Evolutionary conservation across 1,140 invertebrate species (phyloP), one percentile per base, ranked within the genome.

Genomic region (Cephus cinctus): DNA sequence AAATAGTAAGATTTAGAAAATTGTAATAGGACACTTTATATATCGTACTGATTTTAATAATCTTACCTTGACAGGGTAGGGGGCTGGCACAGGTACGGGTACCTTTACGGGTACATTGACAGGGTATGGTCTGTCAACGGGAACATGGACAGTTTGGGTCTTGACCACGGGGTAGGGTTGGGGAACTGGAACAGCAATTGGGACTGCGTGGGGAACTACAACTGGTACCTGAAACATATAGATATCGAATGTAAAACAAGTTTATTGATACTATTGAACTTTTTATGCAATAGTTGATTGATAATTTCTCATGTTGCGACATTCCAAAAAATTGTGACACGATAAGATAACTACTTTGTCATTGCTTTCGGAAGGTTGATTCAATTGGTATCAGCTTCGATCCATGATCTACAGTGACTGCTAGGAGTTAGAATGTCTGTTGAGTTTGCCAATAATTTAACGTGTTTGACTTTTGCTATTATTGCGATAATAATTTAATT

Each of bases 51-150:
- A 9, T 8, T 5, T 6, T 12, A 35, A 12, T 35, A 14, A 11
- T 15, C 50, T 58, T 48, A 74, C 73, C 63, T 74, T 69, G 42
- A 76, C 72, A 35, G 73, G 73, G 61, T 73, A 75, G 18, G 73
- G 73, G 4, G 61, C 61, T 25, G 73, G 72, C 0, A 68, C 62
- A 22, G 61, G 61, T 5, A 61, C 61, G 44, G 71, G 61, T 5
- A 75, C 72, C 50, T 69, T 69, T 22, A 76, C 74, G 19, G 66
- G 70, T 30, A 73, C 65, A 14, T 62, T 18, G 8, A 73, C 69
- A 36, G 71, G 71, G 44, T 62, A 59, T 14, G 71, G 72, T 36
- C 61, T 69, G 47, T 76, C 73, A 32, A 76, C 73, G 23, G 73
- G 74, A 23, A 77, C 69, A 15, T 51, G 6, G 43, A 77, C 46